Percentiles rank a stretch among this genome's conserved stretches.
These are phyloP conservation scores for Bellardia pandia DNA, from an alignment of 2,888 invertebrate species.

Conservation along the genomic window DNA sequence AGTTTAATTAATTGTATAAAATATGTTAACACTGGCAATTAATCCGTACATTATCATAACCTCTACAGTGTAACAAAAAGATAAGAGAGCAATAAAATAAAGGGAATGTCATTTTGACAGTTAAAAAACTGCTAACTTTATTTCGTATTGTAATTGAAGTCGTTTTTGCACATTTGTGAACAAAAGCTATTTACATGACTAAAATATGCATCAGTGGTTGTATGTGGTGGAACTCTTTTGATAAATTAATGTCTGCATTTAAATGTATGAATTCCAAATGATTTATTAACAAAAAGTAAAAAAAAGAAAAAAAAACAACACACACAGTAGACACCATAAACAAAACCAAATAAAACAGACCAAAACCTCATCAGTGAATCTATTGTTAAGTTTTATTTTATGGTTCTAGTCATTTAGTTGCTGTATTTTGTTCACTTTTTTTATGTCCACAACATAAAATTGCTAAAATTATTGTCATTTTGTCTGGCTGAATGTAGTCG, in stretches of 20 bases:
- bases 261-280: slow-evolving; percentile 35
- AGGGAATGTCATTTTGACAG: slow-evolving; percentile 33
- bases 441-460: slow-evolving; percentile 51
- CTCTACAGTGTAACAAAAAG: not conserved
- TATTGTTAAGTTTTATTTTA: slow-evolving; percentile 41
- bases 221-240: slow-evolving; percentile 19
- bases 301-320: not conserved
- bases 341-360: not conserved
- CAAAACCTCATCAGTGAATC: slow-evolving; percentile 48
- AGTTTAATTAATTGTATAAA: not conserved
- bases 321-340: slow-evolving; percentile 10
- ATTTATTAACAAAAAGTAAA: slow-evolving; percentile 49
- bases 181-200: not conserved
- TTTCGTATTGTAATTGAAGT: slow-evolving; percentile 1
- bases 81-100: not conserved
- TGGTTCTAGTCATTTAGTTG: not conserved
- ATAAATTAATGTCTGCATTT: slow-evolving; percentile 24
- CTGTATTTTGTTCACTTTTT: not conserved
- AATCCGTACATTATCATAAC: not conserved
- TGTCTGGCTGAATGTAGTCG: slow-evolving; percentile 29
- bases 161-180: not conserved
- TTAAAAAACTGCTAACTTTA: slow-evolving; percentile 28
- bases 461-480: slow-evolving; percentile 59
- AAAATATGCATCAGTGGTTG: slow-evolving; percentile 11
- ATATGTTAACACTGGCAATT: not conserved